Conservation (phyloP, 2,888 invertebrate genomes). For the Listrodromus nycthemerus region DNA sequence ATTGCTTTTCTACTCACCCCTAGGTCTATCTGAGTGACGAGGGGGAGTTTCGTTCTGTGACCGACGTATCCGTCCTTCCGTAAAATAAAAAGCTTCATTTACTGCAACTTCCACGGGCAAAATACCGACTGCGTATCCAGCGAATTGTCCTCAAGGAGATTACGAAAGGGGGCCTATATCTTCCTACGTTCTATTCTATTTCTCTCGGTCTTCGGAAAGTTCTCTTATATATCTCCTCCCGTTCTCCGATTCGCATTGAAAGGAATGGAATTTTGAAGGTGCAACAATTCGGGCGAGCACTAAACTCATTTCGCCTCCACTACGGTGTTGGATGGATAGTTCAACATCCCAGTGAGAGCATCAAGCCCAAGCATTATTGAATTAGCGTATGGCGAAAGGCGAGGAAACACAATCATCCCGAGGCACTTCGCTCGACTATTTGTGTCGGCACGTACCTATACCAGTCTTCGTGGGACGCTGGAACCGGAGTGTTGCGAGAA, state of each 20-base stretch:
- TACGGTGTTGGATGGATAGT: neutral
- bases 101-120: constrained; percentile 68
- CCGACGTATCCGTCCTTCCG: constrained; percentile 80
- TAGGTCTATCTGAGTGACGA: constrained; percentile 46
- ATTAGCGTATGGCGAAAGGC: constrained; percentile 20
- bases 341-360: neutral
- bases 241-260: neutral
- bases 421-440: neutral
- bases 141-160: neutral
- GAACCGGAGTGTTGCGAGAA: constrained; percentile 36
- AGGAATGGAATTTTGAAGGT: neutral
- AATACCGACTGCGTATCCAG: constrained; percentile 71
- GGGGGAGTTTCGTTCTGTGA: constrained; percentile 74
- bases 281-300: neutral
- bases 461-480: neutral
- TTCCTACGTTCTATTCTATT: neutral
- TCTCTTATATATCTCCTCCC: neutral
- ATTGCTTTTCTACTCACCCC: constrained; percentile 32
- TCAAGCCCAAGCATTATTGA: constrained; percentile 24
- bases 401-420: constrained; percentile 23
- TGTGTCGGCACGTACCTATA: neutral
- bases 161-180: neutral
- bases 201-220: neutral
- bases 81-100: constrained; percentile 82
- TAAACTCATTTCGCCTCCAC: neutral